phyloP scores from a whole-genome alignment of 2,888 invertebrate species.

The Mythimna albipuncta region DNA sequence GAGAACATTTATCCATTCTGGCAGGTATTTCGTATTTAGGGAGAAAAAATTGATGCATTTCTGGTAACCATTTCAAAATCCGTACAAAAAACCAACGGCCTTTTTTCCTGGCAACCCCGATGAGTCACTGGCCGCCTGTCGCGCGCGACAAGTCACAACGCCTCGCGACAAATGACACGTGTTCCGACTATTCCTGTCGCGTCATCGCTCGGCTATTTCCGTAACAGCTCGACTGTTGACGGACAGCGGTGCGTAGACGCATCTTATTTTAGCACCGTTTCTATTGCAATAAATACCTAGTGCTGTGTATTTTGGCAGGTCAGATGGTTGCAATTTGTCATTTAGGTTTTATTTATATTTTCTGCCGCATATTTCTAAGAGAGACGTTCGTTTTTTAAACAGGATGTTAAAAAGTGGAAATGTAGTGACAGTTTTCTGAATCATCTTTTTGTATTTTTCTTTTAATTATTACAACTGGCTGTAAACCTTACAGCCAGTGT shows the following conservation, averaged over 20 bases:
- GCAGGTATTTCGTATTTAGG: no score
- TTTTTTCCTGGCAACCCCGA: conserved; percentile 38
- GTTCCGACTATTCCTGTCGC: conserved; percentile 58
- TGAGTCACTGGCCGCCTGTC: conserved; percentile 50
- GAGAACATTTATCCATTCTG: no score
- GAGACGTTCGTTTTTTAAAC: conserved; percentile 13
- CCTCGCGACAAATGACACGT: conserved; percentile 55
- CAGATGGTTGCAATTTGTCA: conserved; percentile 50
- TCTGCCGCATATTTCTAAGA: conserved; percentile 26
- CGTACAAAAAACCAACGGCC: not conserved
- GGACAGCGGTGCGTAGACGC: conserved; percentile 61
- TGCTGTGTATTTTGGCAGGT: conserved; percentile 53
- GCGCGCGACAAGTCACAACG: conserved; percentile 50
- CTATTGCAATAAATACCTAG: conserved; percentile 56
- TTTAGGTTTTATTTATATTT: conserved; percentile 48
- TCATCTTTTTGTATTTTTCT: not conserved
- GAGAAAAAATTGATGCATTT: no score
- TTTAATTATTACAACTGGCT: not conserved
- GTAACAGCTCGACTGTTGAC: conserved; percentile 59
- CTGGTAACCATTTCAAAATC: no score
- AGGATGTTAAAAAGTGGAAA: conserved; percentile 9
- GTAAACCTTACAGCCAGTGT: not conserved
- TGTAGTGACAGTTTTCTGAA: not conserved
- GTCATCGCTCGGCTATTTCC: conserved; percentile 64
- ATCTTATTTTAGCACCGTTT: conserved; percentile 56